A percentile compares a stretch with the other conserved stretches of the same genome.
Evolutionary conservation across 2,888 invertebrate genomes (phyloP).

Genomic region (Caenorhabditis panamensis): DNA sequence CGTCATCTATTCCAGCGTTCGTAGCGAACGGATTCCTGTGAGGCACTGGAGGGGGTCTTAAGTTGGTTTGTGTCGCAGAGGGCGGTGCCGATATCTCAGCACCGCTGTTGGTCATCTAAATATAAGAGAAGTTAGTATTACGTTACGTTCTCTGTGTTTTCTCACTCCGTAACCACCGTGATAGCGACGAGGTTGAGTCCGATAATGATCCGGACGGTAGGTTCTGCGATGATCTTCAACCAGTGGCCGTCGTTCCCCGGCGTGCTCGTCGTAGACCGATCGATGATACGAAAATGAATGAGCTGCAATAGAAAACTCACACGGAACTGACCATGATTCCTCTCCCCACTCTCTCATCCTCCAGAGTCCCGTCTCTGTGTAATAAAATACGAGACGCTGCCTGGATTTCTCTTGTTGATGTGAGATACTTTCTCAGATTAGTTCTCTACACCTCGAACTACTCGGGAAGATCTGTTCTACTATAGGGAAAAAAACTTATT

Average conservation of each 20-base stretch:
- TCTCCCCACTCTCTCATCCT: not conserved
- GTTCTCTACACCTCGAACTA: not conserved
- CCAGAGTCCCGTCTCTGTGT: not conserved
- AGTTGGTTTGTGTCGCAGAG: not conserved
- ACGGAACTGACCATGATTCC: not conserved
- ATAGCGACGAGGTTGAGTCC: constrained; percentile 11
- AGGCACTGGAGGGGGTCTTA: constrained; percentile 11
- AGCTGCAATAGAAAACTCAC: constrained; percentile 33
- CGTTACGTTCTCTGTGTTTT: not conserved
- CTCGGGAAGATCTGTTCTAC: not conserved
- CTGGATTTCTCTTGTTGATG: not conserved
- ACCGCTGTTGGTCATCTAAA: constrained; percentile 40
- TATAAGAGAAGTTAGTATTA: too few relatives aligned
- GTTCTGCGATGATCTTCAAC: constrained; percentile 26
- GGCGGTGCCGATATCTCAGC: constrained; percentile 34
- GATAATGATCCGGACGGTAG: not conserved
- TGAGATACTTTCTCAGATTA: not conserved
- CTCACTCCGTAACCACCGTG: constrained; percentile 37
- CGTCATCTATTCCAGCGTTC: constrained; percentile 56
- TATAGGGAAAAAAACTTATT: not conserved
- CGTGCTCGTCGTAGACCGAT: constrained; percentile 55
- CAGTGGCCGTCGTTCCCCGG: constrained; percentile 52
- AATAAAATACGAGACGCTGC: not conserved
- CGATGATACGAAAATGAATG: constrained; percentile 62
- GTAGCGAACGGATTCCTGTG: constrained; percentile 54